Base-by-base conservation (phyloP, 2,797 vertebrate species). In the Botia almorhae region DNA sequence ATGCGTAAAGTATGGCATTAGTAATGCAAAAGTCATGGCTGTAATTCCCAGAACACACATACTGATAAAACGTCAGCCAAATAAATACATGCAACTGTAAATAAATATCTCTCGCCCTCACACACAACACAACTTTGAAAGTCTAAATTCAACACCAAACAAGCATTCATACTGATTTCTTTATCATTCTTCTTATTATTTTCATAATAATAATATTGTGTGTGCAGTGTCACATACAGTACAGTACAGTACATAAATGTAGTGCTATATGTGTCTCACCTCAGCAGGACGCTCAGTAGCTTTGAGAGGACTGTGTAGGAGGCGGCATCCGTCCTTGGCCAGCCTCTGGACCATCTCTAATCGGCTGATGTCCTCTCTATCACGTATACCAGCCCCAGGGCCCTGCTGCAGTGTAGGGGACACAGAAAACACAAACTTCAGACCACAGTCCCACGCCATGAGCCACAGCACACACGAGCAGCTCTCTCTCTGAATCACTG, bases 371-470 rank as follows among this genome's bases (percentile, higher is more conserved):
- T 98, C 96, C 90, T 98, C 80, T 67, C 48, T 58, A 19, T 80
- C 79, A 2, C 2, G 69, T 55, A 56, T 29, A 39, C 63, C 50
- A n/a, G 76, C 46, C 17, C 50, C 51, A 12, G 64, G 51, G 69
- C 46, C 76, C 88, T 86, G 96, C 94, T 98, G 97, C 86, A 97
- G 90, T 77, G 92, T 94, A 87, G 96, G 96, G 89, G 97, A 90
- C 88, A 96, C 93, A 87, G 96, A 94, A 86, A 98, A 98, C 85
- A 98, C 91, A 90, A 96, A 96, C 92, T 91, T 97, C 88, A 98
- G 95, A 88, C 97, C 97, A 89, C 97, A 98, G 55, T 97, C 97
- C 96, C 96, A 98, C 89, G 96, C 96, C 96, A 98, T 98, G 58
- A n/a, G 64, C 33, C 61, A 36, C 68, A 55, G 21, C 13, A 69